Evolutionary conservation across 2,797 vertebrate genomes (phyloP).

Genomic region (Acipenser transmontanus): DNA sequence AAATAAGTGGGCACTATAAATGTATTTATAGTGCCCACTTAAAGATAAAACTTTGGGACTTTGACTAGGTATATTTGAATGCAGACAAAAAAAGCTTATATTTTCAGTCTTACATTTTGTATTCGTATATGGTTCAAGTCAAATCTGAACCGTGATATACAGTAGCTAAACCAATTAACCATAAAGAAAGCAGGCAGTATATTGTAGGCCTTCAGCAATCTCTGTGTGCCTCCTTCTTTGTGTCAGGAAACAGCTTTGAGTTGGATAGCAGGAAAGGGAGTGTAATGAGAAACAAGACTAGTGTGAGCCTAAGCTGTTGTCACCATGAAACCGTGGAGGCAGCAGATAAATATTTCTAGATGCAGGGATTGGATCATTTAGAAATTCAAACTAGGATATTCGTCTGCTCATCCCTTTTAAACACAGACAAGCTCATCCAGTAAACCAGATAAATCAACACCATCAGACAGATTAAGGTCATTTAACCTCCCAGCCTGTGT

Average conservation of each 20-base stretch:
- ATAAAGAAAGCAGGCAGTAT: no score
- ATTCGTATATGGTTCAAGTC: no score
- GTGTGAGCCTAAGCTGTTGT: slow-evolving; percentile 27
- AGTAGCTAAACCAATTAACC: no score
- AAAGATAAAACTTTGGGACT: no score
- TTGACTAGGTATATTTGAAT: no score
- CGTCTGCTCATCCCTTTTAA: slow-evolving; percentile 29
- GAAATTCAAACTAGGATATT: slow-evolving; percentile 47
- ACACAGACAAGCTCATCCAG: background rate
- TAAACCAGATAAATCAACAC: background rate
- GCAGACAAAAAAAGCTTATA: no score
- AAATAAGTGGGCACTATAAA: no score
- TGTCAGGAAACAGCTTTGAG: background rate
- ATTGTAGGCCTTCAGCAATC: no score
- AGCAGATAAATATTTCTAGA: slow-evolving; percentile 32
- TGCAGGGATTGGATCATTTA: slow-evolving; percentile 52
- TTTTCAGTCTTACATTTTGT: no score
- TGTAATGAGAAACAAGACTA: slow-evolving; percentile 5
- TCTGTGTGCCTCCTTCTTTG: background rate
- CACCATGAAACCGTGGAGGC: slow-evolving; percentile 39
- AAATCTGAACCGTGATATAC: no score
- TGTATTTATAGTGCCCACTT: no score
- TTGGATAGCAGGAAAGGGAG: background rate
- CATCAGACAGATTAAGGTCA: slow-evolving; percentile 62
- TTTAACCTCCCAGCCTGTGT: slow-evolving; percentile 61